Evolutionary conservation across 2,113 vertebrate species (phyloP).

Genomic region (Elephantulus edwardii): DNA sequence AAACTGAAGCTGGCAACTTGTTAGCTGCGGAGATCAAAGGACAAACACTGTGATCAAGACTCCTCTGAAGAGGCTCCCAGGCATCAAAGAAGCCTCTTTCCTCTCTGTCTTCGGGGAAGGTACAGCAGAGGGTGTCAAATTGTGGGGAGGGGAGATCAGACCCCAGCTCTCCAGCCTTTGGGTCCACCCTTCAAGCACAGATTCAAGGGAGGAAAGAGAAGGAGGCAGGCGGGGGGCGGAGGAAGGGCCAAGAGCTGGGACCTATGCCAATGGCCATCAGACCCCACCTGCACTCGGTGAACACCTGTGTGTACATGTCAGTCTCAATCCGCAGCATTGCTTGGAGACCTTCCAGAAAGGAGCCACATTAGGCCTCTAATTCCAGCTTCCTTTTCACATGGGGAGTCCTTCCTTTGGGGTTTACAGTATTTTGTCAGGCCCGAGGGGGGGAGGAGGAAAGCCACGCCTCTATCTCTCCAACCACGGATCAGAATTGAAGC

Average conservation of each 20-base stretch:
- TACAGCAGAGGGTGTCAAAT: background rate
- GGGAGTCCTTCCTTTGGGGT: background rate
- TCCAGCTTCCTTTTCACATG: background rate
- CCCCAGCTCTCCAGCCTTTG: background rate
- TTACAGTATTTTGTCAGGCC: background rate
- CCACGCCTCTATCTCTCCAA: background rate
- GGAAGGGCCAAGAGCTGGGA: too few species aligned
- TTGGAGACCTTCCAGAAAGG: background rate
- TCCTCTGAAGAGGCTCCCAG: background rate
- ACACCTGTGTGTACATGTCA: too few species aligned
- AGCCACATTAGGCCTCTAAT: background rate
- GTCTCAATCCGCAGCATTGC: too few species aligned
- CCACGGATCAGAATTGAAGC: background rate
- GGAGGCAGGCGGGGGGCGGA: accelerated
- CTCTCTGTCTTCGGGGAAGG: background rate
- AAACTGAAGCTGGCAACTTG: background rate
- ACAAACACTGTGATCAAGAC: background rate
- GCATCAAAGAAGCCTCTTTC: background rate
- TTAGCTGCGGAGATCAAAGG: conserved; percentile 39
- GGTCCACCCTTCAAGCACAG: background rate
- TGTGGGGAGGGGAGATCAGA: background rate
- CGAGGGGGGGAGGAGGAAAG: background rate
- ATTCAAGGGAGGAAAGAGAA: background rate
- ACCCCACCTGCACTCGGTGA: too few species aligned
- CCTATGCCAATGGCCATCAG: too few species aligned